These are phyloP conservation scores for Diploscapter pachys DNA, from an alignment of 1,140 invertebrate genomes.

Conservation along the genomic window DNA sequence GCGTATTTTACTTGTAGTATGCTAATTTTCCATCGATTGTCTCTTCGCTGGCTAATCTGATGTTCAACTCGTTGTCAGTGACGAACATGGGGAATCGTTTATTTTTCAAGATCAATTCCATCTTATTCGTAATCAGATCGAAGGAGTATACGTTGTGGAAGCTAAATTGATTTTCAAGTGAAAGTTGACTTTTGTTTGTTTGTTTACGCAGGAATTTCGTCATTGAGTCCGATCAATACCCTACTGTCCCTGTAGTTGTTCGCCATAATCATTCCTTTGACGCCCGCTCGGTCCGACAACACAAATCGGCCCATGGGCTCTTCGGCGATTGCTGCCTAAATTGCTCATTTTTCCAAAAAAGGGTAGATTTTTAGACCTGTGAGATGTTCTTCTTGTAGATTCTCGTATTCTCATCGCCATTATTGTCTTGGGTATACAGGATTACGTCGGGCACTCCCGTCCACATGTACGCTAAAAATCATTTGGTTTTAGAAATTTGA, in stretches of 20 bases:
- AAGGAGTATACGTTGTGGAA: slow-evolving; percentile 42
- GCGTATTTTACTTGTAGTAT: slow-evolving; percentile 38
- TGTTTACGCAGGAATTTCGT: slow-evolving; percentile 35
- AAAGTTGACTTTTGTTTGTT: neutral
- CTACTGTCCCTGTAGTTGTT: slow-evolving; percentile 28
- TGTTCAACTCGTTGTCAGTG: slow-evolving; percentile 54
- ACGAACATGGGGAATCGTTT: slow-evolving; percentile 40
- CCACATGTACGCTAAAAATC: slow-evolving; percentile 35
- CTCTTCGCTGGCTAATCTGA: slow-evolving; percentile 53
- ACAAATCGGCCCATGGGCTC: slow-evolving; percentile 21
- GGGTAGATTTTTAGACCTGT: neutral
- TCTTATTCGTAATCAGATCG: slow-evolving; percentile 33
- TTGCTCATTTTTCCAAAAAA: neutral
- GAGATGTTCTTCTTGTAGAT: slow-evolving; percentile 42
- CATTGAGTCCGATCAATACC: slow-evolving; percentile 37
- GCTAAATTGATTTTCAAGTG: neutral
- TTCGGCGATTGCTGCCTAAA: slow-evolving; percentile 14
- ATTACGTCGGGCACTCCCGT: slow-evolving; percentile 36
- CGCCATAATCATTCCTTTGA: slow-evolving; percentile 31
- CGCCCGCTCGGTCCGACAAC: slow-evolving; percentile 21
- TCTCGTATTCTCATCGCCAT: slow-evolving; percentile 40
- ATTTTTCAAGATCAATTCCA: slow-evolving; percentile 29
- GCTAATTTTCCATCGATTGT: slow-evolving; percentile 46
- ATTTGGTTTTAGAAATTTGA: slow-evolving; percentile 2
- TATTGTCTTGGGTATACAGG: slow-evolving; percentile 38